These are phyloP conservation scores for Macaria notata DNA, from an alignment of 2,888 invertebrate species.

Conservation along the genomic window DNA sequence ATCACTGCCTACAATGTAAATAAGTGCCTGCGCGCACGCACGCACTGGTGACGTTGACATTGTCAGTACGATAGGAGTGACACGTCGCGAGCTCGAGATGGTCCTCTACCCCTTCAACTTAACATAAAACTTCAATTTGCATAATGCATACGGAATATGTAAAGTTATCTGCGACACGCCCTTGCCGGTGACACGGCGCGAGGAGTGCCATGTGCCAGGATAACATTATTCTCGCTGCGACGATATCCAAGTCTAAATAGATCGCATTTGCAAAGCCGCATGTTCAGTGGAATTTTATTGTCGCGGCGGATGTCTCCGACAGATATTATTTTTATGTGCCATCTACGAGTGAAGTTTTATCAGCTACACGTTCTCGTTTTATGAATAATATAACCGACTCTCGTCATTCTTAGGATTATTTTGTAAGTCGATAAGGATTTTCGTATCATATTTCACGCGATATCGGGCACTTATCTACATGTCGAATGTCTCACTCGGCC, in stretches of 20 bases:
- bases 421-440: slow-evolving; percentile 15
- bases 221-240: slow-evolving; percentile 75
- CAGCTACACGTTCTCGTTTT: slow-evolving; percentile 25
- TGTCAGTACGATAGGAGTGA: slow-evolving; percentile 53
- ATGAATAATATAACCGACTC: slow-evolving; percentile 23
- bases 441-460: slow-evolving; percentile 11
- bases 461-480: slow-evolving; percentile 27
- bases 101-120: slow-evolving; percentile 52
- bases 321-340: slow-evolving; percentile 44
- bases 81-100: slow-evolving; percentile 47
- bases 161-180: slow-evolving; percentile 79
- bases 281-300: slow-evolving; percentile 58
- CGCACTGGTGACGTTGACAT: slow-evolving; percentile 45
- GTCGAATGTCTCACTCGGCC: slow-evolving; percentile 28
- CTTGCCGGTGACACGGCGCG: slow-evolving; percentile 73
- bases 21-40: slow-evolving; percentile 35
- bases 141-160: slow-evolving; percentile 81
- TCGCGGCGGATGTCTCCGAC: slow-evolving; percentile 40
- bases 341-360: slow-evolving; percentile 24
- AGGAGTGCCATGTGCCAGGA: slow-evolving; percentile 77
- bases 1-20: slow-evolving; percentile 38
- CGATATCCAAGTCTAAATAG: slow-evolving; percentile 76
- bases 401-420: slow-evolving; percentile 15
- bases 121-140: slow-evolving; percentile 80
- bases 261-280: slow-evolving; percentile 68